Conservation (phyloP, 2,113 vertebrate genomes). For the Symphodus melops region DNA sequence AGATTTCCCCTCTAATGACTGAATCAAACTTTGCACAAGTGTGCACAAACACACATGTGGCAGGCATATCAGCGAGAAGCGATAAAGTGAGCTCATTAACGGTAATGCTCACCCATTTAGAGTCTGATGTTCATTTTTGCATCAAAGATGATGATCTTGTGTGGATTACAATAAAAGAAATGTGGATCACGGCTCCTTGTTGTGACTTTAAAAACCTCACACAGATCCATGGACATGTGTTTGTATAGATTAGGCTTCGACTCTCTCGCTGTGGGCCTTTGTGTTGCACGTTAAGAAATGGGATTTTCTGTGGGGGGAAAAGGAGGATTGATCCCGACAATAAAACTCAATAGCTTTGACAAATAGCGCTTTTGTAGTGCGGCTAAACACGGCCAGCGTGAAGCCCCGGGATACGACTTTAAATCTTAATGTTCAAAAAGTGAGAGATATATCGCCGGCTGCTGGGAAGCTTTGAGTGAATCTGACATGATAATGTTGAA, state of each 20-base stretch:
- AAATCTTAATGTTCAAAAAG: constrained; percentile 48
- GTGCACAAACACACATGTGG: neutral
- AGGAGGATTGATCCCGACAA: neutral
- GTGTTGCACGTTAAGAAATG: constrained; percentile 8
- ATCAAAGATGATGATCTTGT: too few relatives aligned
- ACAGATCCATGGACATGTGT: neutral
- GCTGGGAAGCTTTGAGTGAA: constrained; percentile 19
- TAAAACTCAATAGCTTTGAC: constrained; percentile 32
- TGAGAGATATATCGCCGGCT: constrained; percentile 25
- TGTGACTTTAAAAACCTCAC: neutral
- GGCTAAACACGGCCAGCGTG: constrained; percentile 24
- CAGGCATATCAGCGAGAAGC: neutral
- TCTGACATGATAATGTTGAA: constrained; percentile 20
- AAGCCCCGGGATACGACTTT: constrained; percentile 27
- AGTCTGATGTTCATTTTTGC: constrained; percentile 20
- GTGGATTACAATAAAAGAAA: neutral
- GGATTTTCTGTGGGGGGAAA: constrained; percentile 17
- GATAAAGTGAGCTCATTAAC: neutral
- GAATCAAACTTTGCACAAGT: too few relatives aligned
- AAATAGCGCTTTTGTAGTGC: constrained; percentile 32
- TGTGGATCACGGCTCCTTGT: too few relatives aligned
- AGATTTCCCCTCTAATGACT: neutral
- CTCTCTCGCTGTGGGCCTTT: neutral
- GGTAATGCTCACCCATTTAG: neutral
- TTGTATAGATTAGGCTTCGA: constrained; percentile 10